Evolutionary conservation across 1,140 invertebrate species (phyloP).

Genomic region (Agrilus planipennis): DNA sequence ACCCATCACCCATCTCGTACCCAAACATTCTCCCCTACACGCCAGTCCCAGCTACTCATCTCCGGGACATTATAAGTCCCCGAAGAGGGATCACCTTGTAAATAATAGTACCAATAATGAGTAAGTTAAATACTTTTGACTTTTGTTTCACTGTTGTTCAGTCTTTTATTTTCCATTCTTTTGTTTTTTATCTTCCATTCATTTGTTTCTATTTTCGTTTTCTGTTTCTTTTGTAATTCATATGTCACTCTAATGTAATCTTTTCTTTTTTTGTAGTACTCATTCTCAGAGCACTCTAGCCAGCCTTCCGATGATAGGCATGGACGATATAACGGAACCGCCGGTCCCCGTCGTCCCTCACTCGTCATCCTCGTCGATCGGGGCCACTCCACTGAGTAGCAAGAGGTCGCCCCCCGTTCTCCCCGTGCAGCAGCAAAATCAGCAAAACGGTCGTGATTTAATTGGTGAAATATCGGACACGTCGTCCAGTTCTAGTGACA

Average conservation of each 20-base stretch:
- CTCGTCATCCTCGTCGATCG: constrained; percentile 11
- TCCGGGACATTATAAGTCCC: constrained; percentile 24
- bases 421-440: constrained; percentile 17
- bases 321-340: constrained; percentile 37
- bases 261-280: constrained; percentile 20
- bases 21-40: constrained; percentile 40
- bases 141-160: too few species aligned
- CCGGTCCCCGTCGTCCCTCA: constrained; percentile 16
- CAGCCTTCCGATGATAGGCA: constrained; percentile 63
- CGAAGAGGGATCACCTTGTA: constrained; percentile 18
- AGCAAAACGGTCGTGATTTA: too few species aligned
- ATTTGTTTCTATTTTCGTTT: too few species aligned
- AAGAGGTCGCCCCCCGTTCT: constrained; percentile 13
- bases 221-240: too few species aligned
- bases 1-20: constrained; percentile 31
- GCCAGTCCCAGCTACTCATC: constrained; percentile 37
- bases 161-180: too few species aligned
- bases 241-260: too few species aligned
- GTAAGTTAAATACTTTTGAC: constrained; percentile 15
- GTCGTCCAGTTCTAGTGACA: constrained; percentile 27
- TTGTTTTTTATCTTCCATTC: too few species aligned
- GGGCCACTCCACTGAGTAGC: constrained; percentile 15
- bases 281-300: constrained; percentile 46
- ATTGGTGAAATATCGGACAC: constrained; percentile 29
- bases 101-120: too few species aligned